A percentile compares a stretch with the other conserved stretches of the same genome.
Evolutionary conservation across 2,888 invertebrate species (phyloP).

Genomic region (Vesta saturnalis): DNA sequence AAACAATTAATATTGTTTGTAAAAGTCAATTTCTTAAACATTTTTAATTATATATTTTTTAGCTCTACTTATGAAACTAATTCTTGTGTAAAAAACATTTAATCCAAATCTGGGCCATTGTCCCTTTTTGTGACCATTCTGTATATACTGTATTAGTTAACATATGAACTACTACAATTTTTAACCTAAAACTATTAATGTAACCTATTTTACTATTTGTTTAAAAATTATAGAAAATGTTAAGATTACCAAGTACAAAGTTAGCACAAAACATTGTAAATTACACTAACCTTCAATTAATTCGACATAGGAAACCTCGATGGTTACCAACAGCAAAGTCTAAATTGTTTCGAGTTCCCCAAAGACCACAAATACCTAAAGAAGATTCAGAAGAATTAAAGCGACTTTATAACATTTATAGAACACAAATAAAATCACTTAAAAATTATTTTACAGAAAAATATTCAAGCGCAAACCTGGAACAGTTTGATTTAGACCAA

Average conservation of each 20-base stretch:
- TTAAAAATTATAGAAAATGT: no score
- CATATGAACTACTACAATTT: no score
- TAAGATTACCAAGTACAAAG: not conserved
- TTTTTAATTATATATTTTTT: no score
- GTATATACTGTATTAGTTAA: no score
- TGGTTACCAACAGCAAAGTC: constrained; percentile 84
- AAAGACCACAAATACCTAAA: constrained; percentile 65
- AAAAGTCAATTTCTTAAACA: no score
- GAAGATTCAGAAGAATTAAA: constrained; percentile 75
- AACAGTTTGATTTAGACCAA: constrained; percentile 53
- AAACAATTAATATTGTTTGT: no score
- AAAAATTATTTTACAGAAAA: constrained; percentile 50
- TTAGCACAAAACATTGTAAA: not conserved
- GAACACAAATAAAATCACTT: constrained; percentile 65
- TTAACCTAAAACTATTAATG: no score
- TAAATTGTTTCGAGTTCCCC: constrained; percentile 78
- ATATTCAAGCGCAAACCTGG: constrained; percentile 45
- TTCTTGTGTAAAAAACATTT: no score
- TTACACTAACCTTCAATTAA: constrained; percentile 4
- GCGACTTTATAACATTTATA: constrained; percentile 77
- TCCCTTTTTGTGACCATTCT: no score
- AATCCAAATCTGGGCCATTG: no score
- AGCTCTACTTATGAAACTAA: no score
- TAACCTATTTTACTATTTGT: no score
- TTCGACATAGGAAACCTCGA: constrained; percentile 69